Evolutionary conservation across 1,140 invertebrate genomes (phyloP).

Genomic region (Sminthurinus signatus): DNA sequence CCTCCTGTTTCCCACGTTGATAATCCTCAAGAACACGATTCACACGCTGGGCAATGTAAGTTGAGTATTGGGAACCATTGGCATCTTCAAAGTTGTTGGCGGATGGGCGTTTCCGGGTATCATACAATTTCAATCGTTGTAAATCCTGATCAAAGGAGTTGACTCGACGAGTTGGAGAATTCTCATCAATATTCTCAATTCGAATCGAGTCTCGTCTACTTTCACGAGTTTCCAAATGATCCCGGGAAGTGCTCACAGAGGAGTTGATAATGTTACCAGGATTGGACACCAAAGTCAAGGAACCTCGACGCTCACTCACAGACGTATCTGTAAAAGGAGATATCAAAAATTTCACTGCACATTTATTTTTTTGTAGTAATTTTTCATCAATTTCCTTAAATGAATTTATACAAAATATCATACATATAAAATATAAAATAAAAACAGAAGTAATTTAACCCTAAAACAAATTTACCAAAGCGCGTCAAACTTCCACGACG

Average conservation of each 20-base stretch:
- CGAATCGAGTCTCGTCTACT: neutral
- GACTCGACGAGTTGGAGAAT: conserved; percentile 3
- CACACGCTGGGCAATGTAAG: conserved; percentile 11
- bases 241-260: neutral
- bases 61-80: conserved; percentile 13
- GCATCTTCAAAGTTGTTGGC: conserved; percentile 11
- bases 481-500: too few species aligned
- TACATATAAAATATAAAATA: too few species aligned
- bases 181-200: neutral
- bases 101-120: conserved; percentile 15
- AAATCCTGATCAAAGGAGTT: conserved; percentile 25
- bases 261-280: neutral
- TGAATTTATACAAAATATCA: too few species aligned
- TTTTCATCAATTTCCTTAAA: too few species aligned
- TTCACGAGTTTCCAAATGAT: neutral
- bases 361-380: too few species aligned
- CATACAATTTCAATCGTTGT: conserved; percentile 13
- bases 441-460: too few species aligned
- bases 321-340: neutral
- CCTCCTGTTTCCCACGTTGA: conserved; percentile 12
- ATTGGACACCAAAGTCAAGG: neutral
- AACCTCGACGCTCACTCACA: neutral
- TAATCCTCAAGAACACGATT: conserved; percentile 18
- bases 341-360: too few species aligned
- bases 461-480: too few species aligned